Base-by-base conservation (phyloP, 2,888 invertebrate species). In the Amiota mariae region DNA sequence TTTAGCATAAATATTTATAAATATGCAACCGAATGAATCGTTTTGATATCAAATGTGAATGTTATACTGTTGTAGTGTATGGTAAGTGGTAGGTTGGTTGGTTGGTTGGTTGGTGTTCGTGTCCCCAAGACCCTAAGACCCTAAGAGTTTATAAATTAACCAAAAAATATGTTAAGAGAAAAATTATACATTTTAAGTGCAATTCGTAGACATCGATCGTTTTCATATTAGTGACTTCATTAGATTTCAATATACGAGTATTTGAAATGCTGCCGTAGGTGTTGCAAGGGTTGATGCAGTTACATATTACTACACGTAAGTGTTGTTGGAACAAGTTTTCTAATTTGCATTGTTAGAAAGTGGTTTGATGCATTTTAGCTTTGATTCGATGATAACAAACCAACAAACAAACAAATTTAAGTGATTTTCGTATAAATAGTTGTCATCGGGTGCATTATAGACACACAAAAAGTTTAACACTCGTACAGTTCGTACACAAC, bases 371-470 rank as follows among this genome's bases (percentile, higher is more conserved):
- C 66, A 64, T 56, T 51, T 36, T 66, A 48, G 24, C 15, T 56
- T 70, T 4, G 48, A 11, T 56, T 63, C 66, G 47, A 20, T 59
- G n/a, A n/a, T n/a, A n/a, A n/a, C n/a, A n/a, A n/a, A n/a, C n/a
- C n/a, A n/a, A n/a, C n/a, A n/a, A 24, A 18, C 64, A 54, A 49
- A 18, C 11, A 59, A 68, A 13, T 73, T 61, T 2, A 24, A 24
- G 24, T 24, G 24, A 24, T 24, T 24, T 18, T 24, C 10, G 20
- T 78, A 80, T 80, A 80, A 79, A 80, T 78, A 79, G 49, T 11
- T 59, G 73, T 36, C n/a, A 49, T 24, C 9, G 47, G 8, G 10
- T 15, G 8, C 10, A 63, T 2, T 61, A 54, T 13, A 51, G 24
- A 57, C 63, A 73, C 76, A 78, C 15, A 76, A 76, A 71, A 56